Evolutionary conservation across 2,797 vertebrate genomes (phyloP).

Genomic region (Rousettus madagascariensis): DNA sequence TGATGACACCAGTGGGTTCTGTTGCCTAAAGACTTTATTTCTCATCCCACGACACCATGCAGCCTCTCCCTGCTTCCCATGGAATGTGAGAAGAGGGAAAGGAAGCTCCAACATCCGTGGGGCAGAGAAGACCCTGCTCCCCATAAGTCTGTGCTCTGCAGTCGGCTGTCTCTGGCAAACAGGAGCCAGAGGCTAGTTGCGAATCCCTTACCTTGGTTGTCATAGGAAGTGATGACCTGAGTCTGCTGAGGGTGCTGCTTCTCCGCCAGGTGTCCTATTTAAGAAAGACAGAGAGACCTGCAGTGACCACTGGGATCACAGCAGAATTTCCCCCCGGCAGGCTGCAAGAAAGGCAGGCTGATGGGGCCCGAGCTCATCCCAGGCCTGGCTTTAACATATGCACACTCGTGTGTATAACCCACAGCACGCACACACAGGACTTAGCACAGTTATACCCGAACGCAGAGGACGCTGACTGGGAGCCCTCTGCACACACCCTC

Average conservation of each 20-base stretch:
- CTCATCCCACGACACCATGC: neutral
- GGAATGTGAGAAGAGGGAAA: neutral
- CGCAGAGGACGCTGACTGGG: neutral
- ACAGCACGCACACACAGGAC: fast-evolving
- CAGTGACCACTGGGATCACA: neutral
- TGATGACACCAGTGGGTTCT: neutral
- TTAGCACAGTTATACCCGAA: neutral
- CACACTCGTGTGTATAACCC: neutral
- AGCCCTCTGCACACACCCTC: neutral
- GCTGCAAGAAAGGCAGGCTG: neutral
- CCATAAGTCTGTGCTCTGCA: neutral
- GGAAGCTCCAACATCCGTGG: neutral
- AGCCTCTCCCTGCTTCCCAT: neutral
- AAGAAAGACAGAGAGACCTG: slow-evolving; percentile 48
- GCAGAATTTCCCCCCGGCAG: neutral
- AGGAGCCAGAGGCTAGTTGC: neutral
- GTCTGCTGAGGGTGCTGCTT: slow-evolving; percentile 49
- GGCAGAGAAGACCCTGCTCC: neutral
- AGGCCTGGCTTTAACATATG: neutral
- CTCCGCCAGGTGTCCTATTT: slow-evolving; percentile 68
- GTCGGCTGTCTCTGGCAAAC: neutral
- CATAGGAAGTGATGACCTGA: slow-evolving; percentile 63
- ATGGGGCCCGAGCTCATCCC: neutral
- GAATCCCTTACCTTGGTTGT: slow-evolving; percentile 78
- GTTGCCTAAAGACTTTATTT: neutral